Evolutionary conservation across 2,797 vertebrate genomes (phyloP).

Genomic region (Notolabrus celidotus): DNA sequence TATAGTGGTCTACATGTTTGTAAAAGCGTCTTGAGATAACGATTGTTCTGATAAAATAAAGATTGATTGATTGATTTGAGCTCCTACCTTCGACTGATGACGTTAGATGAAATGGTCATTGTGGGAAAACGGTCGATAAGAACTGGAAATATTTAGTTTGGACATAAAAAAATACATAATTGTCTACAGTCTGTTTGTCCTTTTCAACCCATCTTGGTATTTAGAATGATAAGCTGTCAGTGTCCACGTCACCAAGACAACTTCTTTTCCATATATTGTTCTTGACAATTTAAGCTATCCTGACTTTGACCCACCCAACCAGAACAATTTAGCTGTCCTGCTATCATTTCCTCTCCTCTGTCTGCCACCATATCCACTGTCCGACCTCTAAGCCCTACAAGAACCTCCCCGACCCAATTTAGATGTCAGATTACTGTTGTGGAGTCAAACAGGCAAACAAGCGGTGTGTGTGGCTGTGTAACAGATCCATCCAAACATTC

Average conservation of each 20-base stretch:
- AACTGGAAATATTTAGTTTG: conserved; percentile 13
- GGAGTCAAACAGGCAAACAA: conserved; percentile 78
- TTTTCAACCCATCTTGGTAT: conserved; percentile 17
- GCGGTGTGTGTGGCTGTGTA: conserved; percentile 74
- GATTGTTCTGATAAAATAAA: too few relatives aligned
- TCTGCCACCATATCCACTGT: conserved; percentile 35
- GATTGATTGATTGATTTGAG: too few relatives aligned
- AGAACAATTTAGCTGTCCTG: conserved; percentile 41
- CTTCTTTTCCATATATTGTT: conserved; percentile 29
- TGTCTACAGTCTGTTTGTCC: conserved; percentile 16
- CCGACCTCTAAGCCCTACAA: conserved; percentile 36
- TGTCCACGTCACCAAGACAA: conserved; percentile 12
- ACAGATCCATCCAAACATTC: conserved; percentile 80
- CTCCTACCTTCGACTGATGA: too few relatives aligned
- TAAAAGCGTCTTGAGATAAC: too few relatives aligned
- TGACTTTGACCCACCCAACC: conserved; percentile 12
- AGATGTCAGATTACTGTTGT: conserved; percentile 75
- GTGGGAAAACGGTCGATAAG: too few relatives aligned
- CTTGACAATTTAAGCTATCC: conserved; percentile 41
- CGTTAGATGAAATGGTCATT: too few relatives aligned
- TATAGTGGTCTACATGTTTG: too few relatives aligned
- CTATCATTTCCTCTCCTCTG: conserved; percentile 41
- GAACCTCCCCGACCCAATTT: conserved; percentile 69
- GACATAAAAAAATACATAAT: not conserved
- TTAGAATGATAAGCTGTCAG: conserved; percentile 30